Conservation (phyloP, 2,797 vertebrate species). For the Lindbergichthys nudifrons region DNA sequence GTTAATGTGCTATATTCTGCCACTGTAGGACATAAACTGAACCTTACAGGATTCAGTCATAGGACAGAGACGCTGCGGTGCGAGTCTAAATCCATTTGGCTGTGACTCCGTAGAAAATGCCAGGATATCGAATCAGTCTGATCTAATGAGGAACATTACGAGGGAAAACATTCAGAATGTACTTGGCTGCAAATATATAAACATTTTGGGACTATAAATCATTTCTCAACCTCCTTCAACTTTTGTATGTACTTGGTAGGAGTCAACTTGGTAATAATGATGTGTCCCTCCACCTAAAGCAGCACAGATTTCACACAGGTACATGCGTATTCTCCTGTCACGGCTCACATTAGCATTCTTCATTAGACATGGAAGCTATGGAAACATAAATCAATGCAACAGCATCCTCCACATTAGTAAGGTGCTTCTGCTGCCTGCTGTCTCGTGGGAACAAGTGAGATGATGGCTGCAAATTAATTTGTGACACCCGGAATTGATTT, state of each 20-base stretch:
- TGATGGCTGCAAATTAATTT: conserved; percentile 85
- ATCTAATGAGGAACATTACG: conserved; percentile 64
- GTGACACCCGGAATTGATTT: conserved; percentile 82
- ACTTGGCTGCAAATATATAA: conserved; percentile 53
- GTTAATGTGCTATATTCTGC: conserved; percentile 32
- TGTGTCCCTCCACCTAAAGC: conserved; percentile 27
- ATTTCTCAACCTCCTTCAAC: conserved; percentile 53
- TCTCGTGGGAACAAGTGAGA: conserved; percentile 70
- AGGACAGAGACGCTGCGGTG: conserved; percentile 50
- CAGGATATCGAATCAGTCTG: conserved; percentile 60
- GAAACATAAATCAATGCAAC: conserved; percentile 75
- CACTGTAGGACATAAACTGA: conserved; percentile 49
- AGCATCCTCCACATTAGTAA: conserved; percentile 64
- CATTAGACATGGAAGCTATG: conserved; percentile 69
- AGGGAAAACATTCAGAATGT: conserved; percentile 55
- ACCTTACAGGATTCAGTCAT: conserved; percentile 45
- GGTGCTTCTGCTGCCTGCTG: conserved; percentile 66
- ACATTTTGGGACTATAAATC: conserved; percentile 44
- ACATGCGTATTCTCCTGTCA: conserved; percentile 46
- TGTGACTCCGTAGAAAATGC: conserved; percentile 60
- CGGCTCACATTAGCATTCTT: conserved; percentile 56
- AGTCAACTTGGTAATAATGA: conserved; percentile 45
- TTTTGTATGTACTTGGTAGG: conserved; percentile 42
- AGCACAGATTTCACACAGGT: conserved; percentile 46
- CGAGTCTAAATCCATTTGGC: conserved; percentile 66